Conservation (phyloP, 2,888 invertebrate species). For the Drosophila multiciliata region DNA sequence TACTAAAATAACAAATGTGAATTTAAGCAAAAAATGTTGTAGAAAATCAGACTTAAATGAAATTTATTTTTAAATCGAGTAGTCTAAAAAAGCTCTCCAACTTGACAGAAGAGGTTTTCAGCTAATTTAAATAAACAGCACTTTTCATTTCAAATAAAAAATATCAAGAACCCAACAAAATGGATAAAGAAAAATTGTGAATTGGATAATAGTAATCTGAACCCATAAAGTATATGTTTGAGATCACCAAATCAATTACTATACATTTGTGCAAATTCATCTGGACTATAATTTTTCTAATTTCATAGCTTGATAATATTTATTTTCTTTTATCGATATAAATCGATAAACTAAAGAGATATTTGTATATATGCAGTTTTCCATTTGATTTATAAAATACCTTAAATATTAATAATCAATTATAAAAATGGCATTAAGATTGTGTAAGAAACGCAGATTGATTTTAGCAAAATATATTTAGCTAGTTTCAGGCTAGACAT, state of each 20-base stretch:
- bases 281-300: not conserved
- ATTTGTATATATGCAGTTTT: not conserved
- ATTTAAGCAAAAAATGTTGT: not conserved
- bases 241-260: not conserved
- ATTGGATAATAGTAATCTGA: not conserved
- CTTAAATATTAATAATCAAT: not conserved
- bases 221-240: not conserved
- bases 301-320: not conserved
- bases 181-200: fast-evolving
- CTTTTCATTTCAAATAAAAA: not conserved
- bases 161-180: not conserved
- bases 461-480: not conserved
- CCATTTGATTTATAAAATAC: not conserved
- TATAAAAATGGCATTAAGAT: not conserved
- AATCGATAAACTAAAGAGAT: not conserved
- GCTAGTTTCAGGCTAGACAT: not conserved
- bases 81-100: too few relatives aligned
- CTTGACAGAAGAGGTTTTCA: too few relatives aligned
- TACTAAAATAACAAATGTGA: not conserved
- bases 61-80: too few relatives aligned
- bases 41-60: not conserved
- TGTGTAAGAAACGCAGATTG: not conserved
- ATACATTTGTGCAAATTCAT: not conserved
- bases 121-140: not conserved
- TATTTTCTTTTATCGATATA: not conserved